phyloP scores from a whole-genome alignment of 1,140 invertebrate genomes.

The Laupala kohalensis region DNA sequence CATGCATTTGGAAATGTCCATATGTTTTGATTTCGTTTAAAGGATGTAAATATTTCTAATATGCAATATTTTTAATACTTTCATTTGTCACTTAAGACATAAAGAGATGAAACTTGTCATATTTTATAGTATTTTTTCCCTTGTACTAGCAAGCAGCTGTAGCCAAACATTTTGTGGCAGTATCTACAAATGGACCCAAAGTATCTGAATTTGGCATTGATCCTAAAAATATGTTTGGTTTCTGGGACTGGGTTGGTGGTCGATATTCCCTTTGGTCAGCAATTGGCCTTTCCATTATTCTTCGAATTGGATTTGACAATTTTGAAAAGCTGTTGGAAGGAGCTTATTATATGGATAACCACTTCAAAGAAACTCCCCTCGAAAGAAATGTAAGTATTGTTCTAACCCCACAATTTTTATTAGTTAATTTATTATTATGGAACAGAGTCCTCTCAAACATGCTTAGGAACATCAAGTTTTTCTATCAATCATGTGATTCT shows the following conservation, averaged over 20 bases:
- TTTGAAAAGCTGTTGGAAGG: slow-evolving; percentile 86
- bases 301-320: slow-evolving; percentile 91
- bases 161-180: slow-evolving; percentile 93
- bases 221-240: slow-evolving; percentile 95
- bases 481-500: too few relatives aligned
- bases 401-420: background rate
- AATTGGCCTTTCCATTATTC: slow-evolving; percentile 90
- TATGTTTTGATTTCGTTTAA: too few relatives aligned
- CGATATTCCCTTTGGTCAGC: slow-evolving; percentile 97
- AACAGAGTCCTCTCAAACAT: too few relatives aligned
- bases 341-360: slow-evolving; percentile 87
- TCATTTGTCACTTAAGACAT: too few relatives aligned
- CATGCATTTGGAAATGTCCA: too few relatives aligned
- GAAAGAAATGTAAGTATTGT: slow-evolving; percentile 73
- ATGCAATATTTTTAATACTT: too few relatives aligned
- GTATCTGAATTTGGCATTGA: slow-evolving; percentile 96
- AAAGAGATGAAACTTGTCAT: slow-evolving; percentile 5
- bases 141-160: slow-evolving; percentile 58
- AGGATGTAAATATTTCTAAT: too few relatives aligned
- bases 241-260: slow-evolving; percentile 99
- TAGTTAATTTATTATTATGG: background rate
- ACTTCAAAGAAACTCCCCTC: slow-evolving; percentile 78
- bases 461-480: too few relatives aligned
- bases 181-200: slow-evolving; percentile 89
- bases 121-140: slow-evolving; percentile 11